Evolutionary conservation across 2,797 vertebrate genomes (phyloP), one percentile per base, ranked within the genome.

Genomic region (Catharus ustulatus): DNA sequence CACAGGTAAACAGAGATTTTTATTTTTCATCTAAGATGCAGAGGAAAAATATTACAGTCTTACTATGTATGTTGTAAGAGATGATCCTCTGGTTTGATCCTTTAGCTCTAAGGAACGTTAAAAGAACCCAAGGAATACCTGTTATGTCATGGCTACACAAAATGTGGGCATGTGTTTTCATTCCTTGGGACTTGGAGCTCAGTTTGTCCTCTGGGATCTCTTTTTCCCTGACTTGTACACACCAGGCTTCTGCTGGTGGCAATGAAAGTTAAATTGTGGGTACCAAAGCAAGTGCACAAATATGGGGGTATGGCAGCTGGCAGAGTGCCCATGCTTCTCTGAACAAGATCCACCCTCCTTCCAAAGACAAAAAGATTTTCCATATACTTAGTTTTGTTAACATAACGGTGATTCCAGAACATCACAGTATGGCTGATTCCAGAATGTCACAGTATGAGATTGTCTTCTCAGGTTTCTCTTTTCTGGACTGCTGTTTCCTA

Each of bases 1-100:
- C 84, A 86, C 48, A 88, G 63, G 48, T 88, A 93, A 95, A 94
- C 40, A 69, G 4, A 32, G 34, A 51, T 81, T 86, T 89, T 78
- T 40, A 64, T 89, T 92, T 84, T 69, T 84, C 34, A 19, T 79
- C 24, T 80, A 61, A 83, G 95, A 80, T 12, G 16, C 46, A 49
- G 52, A 86, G 48, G 58, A 14, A 76, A 91, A 90, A 74, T 64
- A 61, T 32, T 34, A 13, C 8, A 49, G 19, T 69, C 43, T 92
- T 6, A 16, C 43, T 75, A n/a, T 23, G 11, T 38, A 3, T 92
- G 11, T 45, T 93, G 19, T 68, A 51, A 81, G 66, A 75, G 16
- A 48, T 72, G 75, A 27, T 14, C 10, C 36, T 78, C 32, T 6
- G 85, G 76, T 89, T 81, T 85, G 20, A 63, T 93, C 34, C 27